Percentiles rank a stretch among this genome's conserved stretches.
Evolutionary conservation across 2,888 invertebrate genomes (phyloP).

Genomic region (Mystacides longicornis): DNA sequence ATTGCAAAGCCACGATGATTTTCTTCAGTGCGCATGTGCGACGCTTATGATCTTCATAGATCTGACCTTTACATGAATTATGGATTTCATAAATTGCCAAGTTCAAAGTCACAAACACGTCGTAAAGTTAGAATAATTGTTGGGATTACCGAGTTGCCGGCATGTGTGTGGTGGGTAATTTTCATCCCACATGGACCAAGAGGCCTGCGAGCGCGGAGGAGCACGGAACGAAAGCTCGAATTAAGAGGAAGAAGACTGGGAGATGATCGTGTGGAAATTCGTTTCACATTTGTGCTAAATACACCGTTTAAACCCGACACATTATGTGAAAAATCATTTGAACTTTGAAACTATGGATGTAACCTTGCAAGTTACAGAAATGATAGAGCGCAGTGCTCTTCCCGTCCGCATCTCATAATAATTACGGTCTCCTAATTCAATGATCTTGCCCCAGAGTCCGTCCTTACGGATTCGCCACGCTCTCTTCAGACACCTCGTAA

Average conservation of each 20-base stretch:
- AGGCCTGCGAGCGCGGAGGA: no score
- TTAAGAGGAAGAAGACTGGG: background rate
- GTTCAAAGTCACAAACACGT: no score
- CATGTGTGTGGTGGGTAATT: no score
- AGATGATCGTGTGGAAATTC: background rate
- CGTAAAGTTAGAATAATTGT: no score
- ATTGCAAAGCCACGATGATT: no score
- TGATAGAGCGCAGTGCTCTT: background rate
- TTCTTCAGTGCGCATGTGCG: no score
- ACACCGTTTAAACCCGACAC: background rate
- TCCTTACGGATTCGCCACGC: slow-evolving; percentile 7
- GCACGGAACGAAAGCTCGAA: no score
- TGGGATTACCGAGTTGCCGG: no score
- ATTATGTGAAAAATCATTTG: slow-evolving; percentile 1
- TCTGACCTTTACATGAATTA: no score
- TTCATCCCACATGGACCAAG: no score
- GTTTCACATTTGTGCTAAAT: background rate
- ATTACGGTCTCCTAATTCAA: background rate
- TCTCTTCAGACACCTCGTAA: slow-evolving; percentile 11
- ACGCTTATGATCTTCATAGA: no score
- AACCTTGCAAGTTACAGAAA: background rate
- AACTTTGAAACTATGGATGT: background rate
- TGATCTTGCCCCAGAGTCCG: background rate
- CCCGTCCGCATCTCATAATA: background rate
- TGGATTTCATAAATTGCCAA: no score